These are phyloP conservation scores for Anneissia japonica DNA, from an alignment of 35 echinoderm and acorn worm species.

Conservation along the genomic window DNA sequence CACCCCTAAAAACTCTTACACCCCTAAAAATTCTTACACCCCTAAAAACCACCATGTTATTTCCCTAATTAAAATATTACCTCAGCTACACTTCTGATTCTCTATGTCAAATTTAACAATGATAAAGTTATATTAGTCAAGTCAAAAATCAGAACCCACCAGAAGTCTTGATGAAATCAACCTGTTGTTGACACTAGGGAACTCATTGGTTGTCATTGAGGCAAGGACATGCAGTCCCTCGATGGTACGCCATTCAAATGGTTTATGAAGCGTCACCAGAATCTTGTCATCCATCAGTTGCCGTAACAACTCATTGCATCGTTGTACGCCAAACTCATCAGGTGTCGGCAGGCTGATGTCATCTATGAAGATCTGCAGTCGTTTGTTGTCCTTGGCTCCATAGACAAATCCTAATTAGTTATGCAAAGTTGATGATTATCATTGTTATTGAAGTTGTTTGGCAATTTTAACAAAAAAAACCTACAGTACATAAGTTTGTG, in stretches of 20 bases:
- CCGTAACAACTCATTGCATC: conserved; percentile 77
- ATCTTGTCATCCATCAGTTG: conserved; percentile 82
- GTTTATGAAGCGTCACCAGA: conserved; percentile 82
- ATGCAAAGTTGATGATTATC: too few species aligned
- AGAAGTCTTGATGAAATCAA: conserved; percentile 58
- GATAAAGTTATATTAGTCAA: too few species aligned
- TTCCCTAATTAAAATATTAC: too few species aligned
- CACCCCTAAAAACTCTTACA: too few species aligned
- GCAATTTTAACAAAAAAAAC: too few species aligned
- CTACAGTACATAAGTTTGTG: neutral
- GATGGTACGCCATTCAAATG: conserved; percentile 96
- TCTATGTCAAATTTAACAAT: too few species aligned
- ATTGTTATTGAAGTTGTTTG: too few species aligned
- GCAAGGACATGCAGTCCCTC: conserved; percentile 69
- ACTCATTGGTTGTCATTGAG: conserved; percentile 55
- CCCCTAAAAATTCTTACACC: too few species aligned
- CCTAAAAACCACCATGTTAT: too few species aligned
- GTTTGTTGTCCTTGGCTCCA: conserved; percentile 95
- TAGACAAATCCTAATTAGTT: conserved; percentile 78
- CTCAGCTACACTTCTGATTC: too few species aligned
- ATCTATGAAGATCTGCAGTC: conserved; percentile 95
- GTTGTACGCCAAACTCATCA: conserved; percentile 84
- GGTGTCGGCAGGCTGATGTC: conserved; percentile 78
- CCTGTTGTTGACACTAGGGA: conserved; percentile 59
- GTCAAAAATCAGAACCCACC: conserved; percentile 29